phyloP scores from a whole-genome alignment of 2,797 vertebrate genomes.

The Hypotaenidia philippensis region DNA sequence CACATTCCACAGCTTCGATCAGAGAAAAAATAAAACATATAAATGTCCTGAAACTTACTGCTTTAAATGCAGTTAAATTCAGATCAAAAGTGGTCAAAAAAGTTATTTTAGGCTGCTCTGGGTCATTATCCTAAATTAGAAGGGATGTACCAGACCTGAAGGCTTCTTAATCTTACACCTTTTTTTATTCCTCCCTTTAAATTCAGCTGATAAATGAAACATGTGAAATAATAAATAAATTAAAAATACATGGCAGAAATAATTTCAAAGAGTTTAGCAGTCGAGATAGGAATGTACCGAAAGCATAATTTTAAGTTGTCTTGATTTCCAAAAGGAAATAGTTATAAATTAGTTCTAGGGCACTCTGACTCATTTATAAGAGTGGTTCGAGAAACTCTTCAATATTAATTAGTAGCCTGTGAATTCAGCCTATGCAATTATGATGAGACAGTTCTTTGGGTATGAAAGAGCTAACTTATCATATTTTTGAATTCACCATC shows the following conservation, averaged over 20 bases:
- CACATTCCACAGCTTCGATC: not conserved
- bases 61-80: conserved; percentile 16
- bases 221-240: conserved; percentile 44
- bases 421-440: conserved; percentile 79
- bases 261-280: conserved; percentile 43
- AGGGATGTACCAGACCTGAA: not conserved
- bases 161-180: not conserved
- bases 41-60: not conserved
- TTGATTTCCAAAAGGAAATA: conserved; percentile 74
- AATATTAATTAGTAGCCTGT: conserved; percentile 83
- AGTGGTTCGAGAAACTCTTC: conserved; percentile 73
- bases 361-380: conserved; percentile 67
- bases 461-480: conserved; percentile 84
- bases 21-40: not conserved
- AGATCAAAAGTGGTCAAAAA: not conserved
- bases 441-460: conserved; percentile 76
- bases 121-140: not conserved
- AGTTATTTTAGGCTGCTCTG: conserved; percentile 8
- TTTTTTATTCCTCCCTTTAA: not conserved
- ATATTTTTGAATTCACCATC: conserved; percentile 83
- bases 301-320: conserved; percentile 70
- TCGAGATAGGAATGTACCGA: conserved; percentile 16
- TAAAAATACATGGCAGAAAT: conserved; percentile 12
- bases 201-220: not conserved
- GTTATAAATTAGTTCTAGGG: conserved; percentile 72